Conservation (phyloP, 2,113 vertebrate genomes). For the Grammomys dolichurus region DNA sequence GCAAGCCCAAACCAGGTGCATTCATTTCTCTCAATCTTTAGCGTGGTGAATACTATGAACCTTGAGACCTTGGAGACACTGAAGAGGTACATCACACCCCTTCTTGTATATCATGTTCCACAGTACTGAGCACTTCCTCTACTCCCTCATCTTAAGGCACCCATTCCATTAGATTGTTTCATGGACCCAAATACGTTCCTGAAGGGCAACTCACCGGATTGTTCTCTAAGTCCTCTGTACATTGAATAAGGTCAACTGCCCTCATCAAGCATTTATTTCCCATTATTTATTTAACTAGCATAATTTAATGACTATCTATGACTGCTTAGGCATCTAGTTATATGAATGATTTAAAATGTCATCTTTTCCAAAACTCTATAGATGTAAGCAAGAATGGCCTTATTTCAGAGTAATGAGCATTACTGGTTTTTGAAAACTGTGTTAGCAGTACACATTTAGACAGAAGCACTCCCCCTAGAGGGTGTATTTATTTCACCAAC, state of each 20-base stretch:
- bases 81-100: too few relatives aligned
- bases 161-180: neutral
- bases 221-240: neutral
- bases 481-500: neutral
- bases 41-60: neutral
- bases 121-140: neutral
- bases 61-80: neutral
- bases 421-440: neutral
- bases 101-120: neutral
- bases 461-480: neutral
- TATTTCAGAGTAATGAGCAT: neutral
- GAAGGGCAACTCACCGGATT: neutral
- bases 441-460: neutral
- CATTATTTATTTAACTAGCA: neutral
- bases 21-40: neutral
- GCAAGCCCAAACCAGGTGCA: neutral
- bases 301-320: neutral
- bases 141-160: neutral
- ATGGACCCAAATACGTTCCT: neutral
- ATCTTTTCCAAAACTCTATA: neutral
- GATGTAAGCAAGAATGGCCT: slow-evolving; percentile 24
- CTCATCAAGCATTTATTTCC: neutral
- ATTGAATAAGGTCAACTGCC: neutral
- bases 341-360: neutral
- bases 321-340: neutral